phyloP scores from a whole-genome alignment of 1,140 invertebrate species.

The Drosophila nikananu region DNA sequence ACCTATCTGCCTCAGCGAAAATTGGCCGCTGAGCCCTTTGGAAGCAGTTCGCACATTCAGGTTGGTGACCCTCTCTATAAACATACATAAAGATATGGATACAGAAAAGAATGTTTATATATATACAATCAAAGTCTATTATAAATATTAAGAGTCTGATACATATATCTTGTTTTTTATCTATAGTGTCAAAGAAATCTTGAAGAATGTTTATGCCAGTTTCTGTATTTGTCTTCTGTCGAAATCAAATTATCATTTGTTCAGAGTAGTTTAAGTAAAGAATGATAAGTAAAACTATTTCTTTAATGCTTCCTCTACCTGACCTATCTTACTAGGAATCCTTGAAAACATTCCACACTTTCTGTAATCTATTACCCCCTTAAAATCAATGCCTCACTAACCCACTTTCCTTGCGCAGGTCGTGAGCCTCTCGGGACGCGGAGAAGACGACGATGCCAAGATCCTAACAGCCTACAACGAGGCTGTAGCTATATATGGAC shows the following conservation, averaged over 20 bases:
- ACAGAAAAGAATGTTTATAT: slow-evolving; percentile 6
- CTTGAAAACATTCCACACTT: neutral
- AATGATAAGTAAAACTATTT: neutral
- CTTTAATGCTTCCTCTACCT: too few species aligned
- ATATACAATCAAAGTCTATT: slow-evolving; percentile 2
- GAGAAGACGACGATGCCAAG: slow-evolving; percentile 87
- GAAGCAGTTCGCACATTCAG: slow-evolving; percentile 85
- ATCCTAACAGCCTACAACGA: slow-evolving; percentile 87
- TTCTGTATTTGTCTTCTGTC: too few species aligned
- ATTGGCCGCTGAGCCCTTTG: slow-evolving; percentile 86
- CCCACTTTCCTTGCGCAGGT: slow-evolving; percentile 78
- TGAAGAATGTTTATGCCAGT: neutral
- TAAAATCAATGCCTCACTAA: neutral
- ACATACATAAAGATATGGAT: neutral
- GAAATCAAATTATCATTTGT: too few species aligned
- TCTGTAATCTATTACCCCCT: neutral
- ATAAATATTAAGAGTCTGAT: neutral
- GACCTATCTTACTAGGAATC: neutral
- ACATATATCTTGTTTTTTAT: neutral
- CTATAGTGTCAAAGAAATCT: neutral
- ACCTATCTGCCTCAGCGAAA: slow-evolving; percentile 86
- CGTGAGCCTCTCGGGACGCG: slow-evolving; percentile 86
- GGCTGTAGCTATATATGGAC: slow-evolving; percentile 86
- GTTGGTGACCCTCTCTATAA: slow-evolving; percentile 50
- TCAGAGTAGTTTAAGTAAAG: too few species aligned